phyloP scores from a whole-genome alignment of 1,140 invertebrate genomes.

The Achroia grisella region DNA sequence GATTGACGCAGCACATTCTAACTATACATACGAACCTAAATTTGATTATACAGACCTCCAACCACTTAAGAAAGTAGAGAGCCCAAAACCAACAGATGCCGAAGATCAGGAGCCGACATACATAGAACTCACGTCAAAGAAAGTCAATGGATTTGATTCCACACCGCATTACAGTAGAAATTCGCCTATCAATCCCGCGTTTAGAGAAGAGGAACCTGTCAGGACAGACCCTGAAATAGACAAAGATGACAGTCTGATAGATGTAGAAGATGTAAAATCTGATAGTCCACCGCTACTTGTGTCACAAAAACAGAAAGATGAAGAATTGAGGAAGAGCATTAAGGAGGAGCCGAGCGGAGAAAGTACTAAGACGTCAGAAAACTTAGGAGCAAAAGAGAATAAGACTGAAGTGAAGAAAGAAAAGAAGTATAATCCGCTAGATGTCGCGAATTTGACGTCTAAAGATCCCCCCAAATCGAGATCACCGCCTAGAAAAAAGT shows the following conservation, averaged over 20 bases:
- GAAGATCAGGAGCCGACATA: conserved; percentile 62
- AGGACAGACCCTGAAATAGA: conserved; percentile 59
- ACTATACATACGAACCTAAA: conserved; percentile 57
- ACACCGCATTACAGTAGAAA: conserved; percentile 36
- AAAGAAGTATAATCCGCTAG: conserved; percentile 79
- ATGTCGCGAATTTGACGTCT: conserved; percentile 79
- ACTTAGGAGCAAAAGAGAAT: conserved; percentile 27
- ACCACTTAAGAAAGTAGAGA: conserved; percentile 57
- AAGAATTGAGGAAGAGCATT: conserved; percentile 23
- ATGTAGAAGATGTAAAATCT: conserved; percentile 55
- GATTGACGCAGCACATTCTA: conserved; percentile 64
- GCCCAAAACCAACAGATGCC: conserved; percentile 38
- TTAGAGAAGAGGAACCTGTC: conserved; percentile 55
- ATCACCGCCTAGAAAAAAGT: conserved; percentile 66
- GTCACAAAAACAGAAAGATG: conserved; percentile 20
- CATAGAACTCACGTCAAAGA: conserved; percentile 60
- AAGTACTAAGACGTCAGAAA: conserved; percentile 41
- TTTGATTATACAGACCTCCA: conserved; percentile 59
- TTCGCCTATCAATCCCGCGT: conserved; percentile 43
- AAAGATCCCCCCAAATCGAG: conserved; percentile 75
- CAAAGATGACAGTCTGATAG: conserved; percentile 63
- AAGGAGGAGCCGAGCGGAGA: conserved; percentile 46
- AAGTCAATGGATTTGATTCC: conserved; percentile 41
- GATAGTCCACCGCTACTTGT: conserved; percentile 38
- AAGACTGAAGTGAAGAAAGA: conserved; percentile 49